Conservation (phyloP, 1,140 invertebrate genomes). For the Cheumatopsyche charites region DNA sequence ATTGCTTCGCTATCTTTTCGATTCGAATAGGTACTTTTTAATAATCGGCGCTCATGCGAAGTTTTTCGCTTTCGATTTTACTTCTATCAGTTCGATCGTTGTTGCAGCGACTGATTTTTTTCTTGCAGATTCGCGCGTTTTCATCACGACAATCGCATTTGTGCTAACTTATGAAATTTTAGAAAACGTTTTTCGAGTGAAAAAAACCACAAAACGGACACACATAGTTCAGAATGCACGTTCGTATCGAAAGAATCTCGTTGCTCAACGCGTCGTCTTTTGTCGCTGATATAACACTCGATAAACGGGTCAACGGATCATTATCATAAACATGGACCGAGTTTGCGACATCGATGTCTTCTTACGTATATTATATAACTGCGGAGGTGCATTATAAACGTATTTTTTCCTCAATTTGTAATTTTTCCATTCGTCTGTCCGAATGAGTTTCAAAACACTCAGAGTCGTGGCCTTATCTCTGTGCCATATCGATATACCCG, state of each 20-base stretch:
- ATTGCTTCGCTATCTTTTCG: too few species aligned
- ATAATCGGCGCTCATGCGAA: too few species aligned
- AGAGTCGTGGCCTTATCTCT: background rate
- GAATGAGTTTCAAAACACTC: constrained; percentile 15
- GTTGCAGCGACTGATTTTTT: too few species aligned
- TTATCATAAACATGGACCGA: constrained; percentile 15
- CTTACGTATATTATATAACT: constrained; percentile 17
- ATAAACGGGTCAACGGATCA: constrained; percentile 27
- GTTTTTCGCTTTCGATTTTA: too few species aligned
- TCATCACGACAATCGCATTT: too few species aligned
- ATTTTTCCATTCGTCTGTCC: background rate
- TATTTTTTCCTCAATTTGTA: constrained; percentile 9
- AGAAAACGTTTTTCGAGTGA: too few species aligned
- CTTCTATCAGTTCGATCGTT: too few species aligned
- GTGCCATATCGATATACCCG: background rate
- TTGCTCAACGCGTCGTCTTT: constrained; percentile 17
- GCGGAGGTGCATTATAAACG: background rate
- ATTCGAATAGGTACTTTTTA: too few species aligned
- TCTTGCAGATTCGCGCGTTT: too few species aligned
- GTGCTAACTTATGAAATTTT: too few species aligned
- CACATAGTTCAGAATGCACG: too few species aligned
- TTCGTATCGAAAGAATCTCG: background rate
- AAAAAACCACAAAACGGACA: too few species aligned
- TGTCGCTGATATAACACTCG: constrained; percentile 19
- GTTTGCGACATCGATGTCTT: constrained; percentile 19